phyloP scores from a whole-genome alignment of 2,888 invertebrate species.

The Amiota communis region DNA sequence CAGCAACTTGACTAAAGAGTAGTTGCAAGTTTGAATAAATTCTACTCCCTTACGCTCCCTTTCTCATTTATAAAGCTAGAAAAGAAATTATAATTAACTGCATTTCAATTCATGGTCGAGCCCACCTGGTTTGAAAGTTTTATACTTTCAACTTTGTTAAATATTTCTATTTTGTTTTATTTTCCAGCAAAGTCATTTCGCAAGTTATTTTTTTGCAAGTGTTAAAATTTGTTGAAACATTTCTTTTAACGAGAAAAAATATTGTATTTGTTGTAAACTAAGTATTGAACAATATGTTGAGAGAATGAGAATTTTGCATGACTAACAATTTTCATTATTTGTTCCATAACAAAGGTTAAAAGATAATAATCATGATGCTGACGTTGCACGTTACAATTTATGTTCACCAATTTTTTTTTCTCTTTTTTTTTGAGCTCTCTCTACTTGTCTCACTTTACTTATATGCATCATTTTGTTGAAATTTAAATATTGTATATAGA shows the following conservation, averaged over 20 bases:
- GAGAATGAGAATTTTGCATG: constrained; percentile 1
- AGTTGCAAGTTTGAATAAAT: background rate
- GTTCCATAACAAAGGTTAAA: constrained; percentile 15
- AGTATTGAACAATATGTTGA: no score
- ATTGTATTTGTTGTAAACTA: background rate
- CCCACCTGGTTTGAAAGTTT: constrained; percentile 13
- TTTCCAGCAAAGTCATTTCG: background rate
- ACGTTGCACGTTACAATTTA: constrained; percentile 2
- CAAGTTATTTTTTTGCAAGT: background rate
- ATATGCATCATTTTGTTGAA: background rate
- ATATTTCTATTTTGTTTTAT: background rate
- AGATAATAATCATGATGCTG: constrained; percentile 25
- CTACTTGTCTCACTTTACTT: background rate
- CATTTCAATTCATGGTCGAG: constrained; percentile 7
- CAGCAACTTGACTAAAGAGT: constrained; percentile 2
- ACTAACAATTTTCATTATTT: constrained; percentile 1
- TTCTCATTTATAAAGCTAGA: background rate
- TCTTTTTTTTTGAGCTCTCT: background rate
- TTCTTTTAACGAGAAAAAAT: background rate
- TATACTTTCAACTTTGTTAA: constrained; percentile 5
- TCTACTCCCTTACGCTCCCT: background rate
- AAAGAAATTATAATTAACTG: constrained; percentile 19
- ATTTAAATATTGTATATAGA: no score
- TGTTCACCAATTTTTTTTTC: background rate
- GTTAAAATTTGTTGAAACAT: background rate